Evolutionary conservation across 2,888 invertebrate genomes (phyloP).

Genomic region (Sussaba pulchella): DNA sequence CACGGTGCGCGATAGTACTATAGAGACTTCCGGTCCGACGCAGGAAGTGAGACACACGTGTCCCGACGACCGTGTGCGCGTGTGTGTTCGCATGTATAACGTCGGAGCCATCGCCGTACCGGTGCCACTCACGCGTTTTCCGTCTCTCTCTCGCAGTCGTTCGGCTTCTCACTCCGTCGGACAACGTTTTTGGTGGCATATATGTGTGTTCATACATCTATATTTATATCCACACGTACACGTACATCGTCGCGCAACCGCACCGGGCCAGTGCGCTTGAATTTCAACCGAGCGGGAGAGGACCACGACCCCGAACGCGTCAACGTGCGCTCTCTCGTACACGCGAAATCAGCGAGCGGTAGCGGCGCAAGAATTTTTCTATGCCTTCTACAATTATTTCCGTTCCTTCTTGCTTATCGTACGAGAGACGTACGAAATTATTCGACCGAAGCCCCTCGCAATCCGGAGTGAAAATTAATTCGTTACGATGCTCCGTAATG

Average conservation of each 20-base stretch:
- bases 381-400: slow-evolving; percentile 6
- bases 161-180: slow-evolving; percentile 20
- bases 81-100: slow-evolving; percentile 80
- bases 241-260: neutral
- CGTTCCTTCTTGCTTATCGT: slow-evolving; percentile 7
- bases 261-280: slow-evolving; percentile 34
- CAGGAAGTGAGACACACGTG: slow-evolving; percentile 83
- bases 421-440: slow-evolving; percentile 8
- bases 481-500: slow-evolving; percentile 32
- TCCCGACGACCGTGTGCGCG: slow-evolving; percentile 70
- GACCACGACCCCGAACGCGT: slow-evolving; percentile 32
- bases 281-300: slow-evolving; percentile 46
- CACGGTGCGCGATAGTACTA: slow-evolving; percentile 81
- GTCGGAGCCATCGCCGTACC: slow-evolving; percentile 67
- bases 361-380: neutral
- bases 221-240: too few relatives aligned
- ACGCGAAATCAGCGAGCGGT: slow-evolving; percentile 45
- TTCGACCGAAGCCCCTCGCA: slow-evolving; percentile 32
- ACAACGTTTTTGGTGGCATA: too few relatives aligned
- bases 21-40: slow-evolving; percentile 82
- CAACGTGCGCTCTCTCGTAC: slow-evolving; percentile 52
- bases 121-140: neutral
- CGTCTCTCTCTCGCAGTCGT: slow-evolving; percentile 35
- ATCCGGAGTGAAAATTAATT: slow-evolving; percentile 22
- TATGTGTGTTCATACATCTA: too few relatives aligned